Evolutionary conservation across 2,113 vertebrate genomes (phyloP), one percentile per base, ranked within the genome.

Genomic region (Mormoops blainvillei): DNA sequence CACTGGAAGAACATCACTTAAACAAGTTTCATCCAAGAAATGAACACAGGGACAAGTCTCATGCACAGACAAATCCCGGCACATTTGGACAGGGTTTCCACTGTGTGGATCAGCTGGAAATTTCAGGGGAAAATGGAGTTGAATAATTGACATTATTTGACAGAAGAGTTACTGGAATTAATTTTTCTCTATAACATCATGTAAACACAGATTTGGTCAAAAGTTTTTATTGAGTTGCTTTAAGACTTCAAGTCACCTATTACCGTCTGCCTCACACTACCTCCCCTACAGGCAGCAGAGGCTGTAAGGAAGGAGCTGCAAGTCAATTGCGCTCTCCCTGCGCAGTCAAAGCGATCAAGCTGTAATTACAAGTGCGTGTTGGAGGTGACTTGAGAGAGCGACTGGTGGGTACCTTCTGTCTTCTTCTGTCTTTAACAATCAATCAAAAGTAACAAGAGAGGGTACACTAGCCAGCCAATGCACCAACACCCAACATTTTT

Each of bases 381-480:
- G n/a, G 19, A 41, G 58, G 45, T 71, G 83, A 91, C 31, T 12
- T 9, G 7, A 56, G 14, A 22, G 28, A 43, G 26, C 13, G 36
- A 74, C 50, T n/a, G 16, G 26, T 63, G 10, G 41, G 50, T 58
- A 80, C 61, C 63, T 88, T 93, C 58, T 85, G 67, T 43, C 83
- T 94, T 86, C 67, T 96, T 90, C 86, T 81, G 19, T 58, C 36
- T 91, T 28, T 68, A 76, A 43, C 36, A 95, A 98, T 95, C 68
- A 97, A 97, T 97, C 92, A 70, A 82, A 94, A 65, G 1, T 58
- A 98, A 97, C 20, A 84, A 81, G 61, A 97, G 92, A 71, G 83
- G 77, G 89, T 96, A 92, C 71, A 22, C 56, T 33, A 86, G 83
- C 58, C 70, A 4, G 26, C 31, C 22, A 67, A 89, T 2, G 31